Evolutionary conservation across 1,140 invertebrate species (phyloP).

Genomic region (Megathymus violae): DNA sequence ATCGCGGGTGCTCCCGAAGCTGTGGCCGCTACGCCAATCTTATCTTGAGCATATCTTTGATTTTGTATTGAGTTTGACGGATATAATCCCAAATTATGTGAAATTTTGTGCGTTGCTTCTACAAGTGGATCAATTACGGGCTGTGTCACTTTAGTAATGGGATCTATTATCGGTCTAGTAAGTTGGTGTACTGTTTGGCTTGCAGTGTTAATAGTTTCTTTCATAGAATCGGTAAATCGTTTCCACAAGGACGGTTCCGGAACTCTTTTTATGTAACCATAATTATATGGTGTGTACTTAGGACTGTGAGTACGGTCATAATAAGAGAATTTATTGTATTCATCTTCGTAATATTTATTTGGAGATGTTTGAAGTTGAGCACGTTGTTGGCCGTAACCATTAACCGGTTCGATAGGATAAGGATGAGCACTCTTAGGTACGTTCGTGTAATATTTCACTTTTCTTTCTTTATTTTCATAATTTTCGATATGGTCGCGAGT

Average conservation of each 20-base stretch:
- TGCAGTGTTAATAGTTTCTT: slow-evolving; percentile 88
- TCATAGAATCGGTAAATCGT: slow-evolving; percentile 88
- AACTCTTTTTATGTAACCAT: slow-evolving; percentile 81
- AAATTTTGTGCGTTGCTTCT: slow-evolving; percentile 91
- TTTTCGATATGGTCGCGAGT: slow-evolving; percentile 74
- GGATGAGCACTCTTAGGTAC: slow-evolving; percentile 77
- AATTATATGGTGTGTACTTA: slow-evolving; percentile 82
- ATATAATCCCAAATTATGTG: slow-evolving; percentile 88
- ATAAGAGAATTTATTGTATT: slow-evolving; percentile 81
- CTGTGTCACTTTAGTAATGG: slow-evolving; percentile 87
- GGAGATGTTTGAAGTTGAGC: slow-evolving; percentile 77
- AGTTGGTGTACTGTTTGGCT: slow-evolving; percentile 88
- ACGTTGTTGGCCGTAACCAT: slow-evolving; percentile 80
- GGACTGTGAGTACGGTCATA: slow-evolving; percentile 77
- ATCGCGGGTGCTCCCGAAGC: slow-evolving; percentile 85
- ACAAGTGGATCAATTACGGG: slow-evolving; percentile 89
- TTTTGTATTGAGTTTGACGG: slow-evolving; percentile 67
- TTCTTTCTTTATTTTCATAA: slow-evolving; percentile 65
- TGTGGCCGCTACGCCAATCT: slow-evolving; percentile 86
- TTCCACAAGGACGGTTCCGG: slow-evolving; percentile 88
- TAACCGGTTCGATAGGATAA: slow-evolving; percentile 79
- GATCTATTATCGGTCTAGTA: slow-evolving; percentile 87
- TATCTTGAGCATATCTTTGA: slow-evolving; percentile 86
- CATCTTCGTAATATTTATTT: slow-evolving; percentile 82
- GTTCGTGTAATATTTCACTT: slow-evolving; percentile 76